These are phyloP conservation scores for Xylophagus ater DNA, from an alignment of 2,888 invertebrate genomes.

Conservation along the genomic window DNA sequence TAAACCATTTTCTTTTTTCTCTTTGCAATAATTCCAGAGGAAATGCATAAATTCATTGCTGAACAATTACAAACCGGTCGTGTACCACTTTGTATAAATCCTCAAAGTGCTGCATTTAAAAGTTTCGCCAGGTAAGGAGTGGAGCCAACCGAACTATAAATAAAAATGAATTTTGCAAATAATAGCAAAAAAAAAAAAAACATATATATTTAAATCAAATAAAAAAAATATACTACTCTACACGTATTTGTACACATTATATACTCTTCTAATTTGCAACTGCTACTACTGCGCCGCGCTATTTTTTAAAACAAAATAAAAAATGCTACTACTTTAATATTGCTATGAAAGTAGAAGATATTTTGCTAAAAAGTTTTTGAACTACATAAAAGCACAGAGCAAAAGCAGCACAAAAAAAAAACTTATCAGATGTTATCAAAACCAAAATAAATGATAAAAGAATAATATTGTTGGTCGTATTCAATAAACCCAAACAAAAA, in stretches of 20 bases:
- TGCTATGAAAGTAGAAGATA: too few relatives aligned
- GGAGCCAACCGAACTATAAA: conserved; percentile 17
- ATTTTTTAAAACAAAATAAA: too few relatives aligned
- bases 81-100: conserved; percentile 98
- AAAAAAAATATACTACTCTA: conserved; percentile 5
- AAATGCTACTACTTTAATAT: conserved; percentile 10
- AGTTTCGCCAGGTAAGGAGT: conserved; percentile 97
- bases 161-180: neutral
- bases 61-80: conserved; percentile 91
- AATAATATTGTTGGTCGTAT: too few relatives aligned
- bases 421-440: too few relatives aligned
- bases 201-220: too few relatives aligned
- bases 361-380: conserved; percentile 8
- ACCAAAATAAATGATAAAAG: too few relatives aligned
- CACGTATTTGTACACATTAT: neutral
- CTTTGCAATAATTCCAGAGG: conserved; percentile 58
- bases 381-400: conserved; percentile 7
- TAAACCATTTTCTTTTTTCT: conserved; percentile 7
- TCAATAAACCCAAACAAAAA: too few relatives aligned
- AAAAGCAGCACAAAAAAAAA: conserved; percentile 6
- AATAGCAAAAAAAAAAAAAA: conserved; percentile 8
- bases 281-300: conserved; percentile 12
- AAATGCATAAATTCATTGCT: conserved; percentile 97
- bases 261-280: conserved; percentile 13
- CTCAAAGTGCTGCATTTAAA: conserved; percentile 98